phyloP scores from a whole-genome alignment of 2,113 vertebrate species.

The Aplodontia rufa region DNA sequence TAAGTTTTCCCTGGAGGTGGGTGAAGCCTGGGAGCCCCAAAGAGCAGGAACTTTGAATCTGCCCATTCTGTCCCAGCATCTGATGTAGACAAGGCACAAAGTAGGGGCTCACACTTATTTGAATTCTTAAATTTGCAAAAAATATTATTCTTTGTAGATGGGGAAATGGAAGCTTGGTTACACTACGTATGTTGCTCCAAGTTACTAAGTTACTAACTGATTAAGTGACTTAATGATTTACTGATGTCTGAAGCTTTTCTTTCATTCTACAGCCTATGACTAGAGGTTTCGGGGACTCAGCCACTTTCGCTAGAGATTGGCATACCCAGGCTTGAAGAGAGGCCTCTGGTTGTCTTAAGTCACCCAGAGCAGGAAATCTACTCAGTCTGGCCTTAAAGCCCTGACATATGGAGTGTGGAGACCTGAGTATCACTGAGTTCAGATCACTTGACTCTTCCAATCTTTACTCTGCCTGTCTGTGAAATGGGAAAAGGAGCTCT shows the following conservation, averaged over 20 bases:
- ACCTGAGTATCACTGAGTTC: neutral
- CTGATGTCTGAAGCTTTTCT: neutral
- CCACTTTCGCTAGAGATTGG: neutral
- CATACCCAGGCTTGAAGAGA: neutral
- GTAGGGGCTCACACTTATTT: neutral
- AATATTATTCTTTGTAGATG: neutral
- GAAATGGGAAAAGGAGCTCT: neutral
- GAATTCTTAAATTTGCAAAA: neutral
- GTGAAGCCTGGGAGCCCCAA: neutral
- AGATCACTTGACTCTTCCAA: neutral
- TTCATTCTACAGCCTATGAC: neutral
- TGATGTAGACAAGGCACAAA: neutral
- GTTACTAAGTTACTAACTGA: neutral
- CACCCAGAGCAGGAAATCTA: neutral
- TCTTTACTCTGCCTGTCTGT: neutral
- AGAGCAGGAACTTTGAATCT: neutral
- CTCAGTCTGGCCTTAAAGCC: neutral
- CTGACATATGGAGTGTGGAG: neutral
- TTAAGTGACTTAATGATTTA: neutral
- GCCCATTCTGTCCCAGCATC: neutral
- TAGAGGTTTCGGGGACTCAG: neutral
- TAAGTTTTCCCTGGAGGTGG: neutral
- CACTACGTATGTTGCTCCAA: neutral
- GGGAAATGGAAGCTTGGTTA: neutral
- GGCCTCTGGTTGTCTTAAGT: neutral